These are phyloP conservation scores for Peromyscus eremicus DNA, from an alignment of 2,797 vertebrate species.

Conservation along the genomic window DNA sequence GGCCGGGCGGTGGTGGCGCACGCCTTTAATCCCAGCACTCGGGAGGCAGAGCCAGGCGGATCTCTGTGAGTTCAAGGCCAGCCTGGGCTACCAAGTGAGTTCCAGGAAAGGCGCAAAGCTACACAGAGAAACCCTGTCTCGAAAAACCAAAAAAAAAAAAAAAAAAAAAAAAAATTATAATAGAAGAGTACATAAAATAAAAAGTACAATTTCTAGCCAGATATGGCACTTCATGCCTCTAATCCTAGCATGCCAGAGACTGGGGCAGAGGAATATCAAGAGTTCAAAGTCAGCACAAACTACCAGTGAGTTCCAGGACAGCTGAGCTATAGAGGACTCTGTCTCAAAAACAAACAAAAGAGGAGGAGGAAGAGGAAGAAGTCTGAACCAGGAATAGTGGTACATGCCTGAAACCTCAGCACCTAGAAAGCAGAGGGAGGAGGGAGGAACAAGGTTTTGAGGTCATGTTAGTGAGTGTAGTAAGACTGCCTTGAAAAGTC, in stretches of 20 bases:
- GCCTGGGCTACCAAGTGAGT: too few species aligned
- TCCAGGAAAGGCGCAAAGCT: too few species aligned
- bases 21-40: too few species aligned
- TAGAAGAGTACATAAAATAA: background rate
- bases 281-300: background rate
- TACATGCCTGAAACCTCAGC: background rate
- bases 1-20: too few species aligned
- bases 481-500: background rate
- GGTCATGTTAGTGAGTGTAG: background rate
- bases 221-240: background rate
- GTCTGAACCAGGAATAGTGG: background rate
- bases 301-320: background rate
- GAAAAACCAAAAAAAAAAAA: too few species aligned
- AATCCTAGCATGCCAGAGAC: background rate
- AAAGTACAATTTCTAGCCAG: constrained; percentile 25
- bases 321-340: background rate
- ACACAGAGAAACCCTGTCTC: too few species aligned
- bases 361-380: background rate
- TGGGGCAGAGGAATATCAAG: background rate
- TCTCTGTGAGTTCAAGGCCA: too few species aligned
- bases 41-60: too few species aligned
- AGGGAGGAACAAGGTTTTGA: background rate
- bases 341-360: background rate
- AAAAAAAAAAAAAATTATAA: constrained; percentile 41
- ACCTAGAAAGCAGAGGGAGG: background rate